These are phyloP conservation scores for Garra rufa DNA, from an alignment of 2,113 vertebrate genomes.

Conservation along the genomic window DNA sequence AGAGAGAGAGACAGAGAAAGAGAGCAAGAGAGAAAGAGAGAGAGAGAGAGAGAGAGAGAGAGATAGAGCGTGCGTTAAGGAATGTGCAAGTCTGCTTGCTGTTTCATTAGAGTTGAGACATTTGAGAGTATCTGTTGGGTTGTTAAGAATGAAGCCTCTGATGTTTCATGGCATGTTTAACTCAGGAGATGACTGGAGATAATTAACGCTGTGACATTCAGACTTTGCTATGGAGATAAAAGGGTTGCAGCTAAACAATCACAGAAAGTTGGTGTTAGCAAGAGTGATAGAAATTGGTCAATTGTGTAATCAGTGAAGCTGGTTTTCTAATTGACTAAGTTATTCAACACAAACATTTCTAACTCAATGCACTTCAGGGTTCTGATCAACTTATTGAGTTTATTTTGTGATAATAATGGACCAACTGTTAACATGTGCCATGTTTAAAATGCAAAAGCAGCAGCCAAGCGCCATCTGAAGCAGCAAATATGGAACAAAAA, in stretches of 20 bases:
- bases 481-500: not conserved
- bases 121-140: constrained; percentile 42
- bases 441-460: not conserved
- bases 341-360: not conserved
- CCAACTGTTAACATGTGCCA: not conserved
- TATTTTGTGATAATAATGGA: not conserved
- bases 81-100: constrained; percentile 25
- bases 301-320: constrained; percentile 11
- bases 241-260: constrained; percentile 17
- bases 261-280: not conserved
- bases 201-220: constrained; percentile 27
- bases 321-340: constrained; percentile 1
- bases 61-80: not conserved
- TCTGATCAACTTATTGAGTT: not conserved
- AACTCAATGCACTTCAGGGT: not conserved
- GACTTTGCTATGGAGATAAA: constrained; percentile 30
- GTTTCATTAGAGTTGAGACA: constrained; percentile 39
- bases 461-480: not conserved
- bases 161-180: constrained; percentile 40
- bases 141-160: constrained; percentile 40
- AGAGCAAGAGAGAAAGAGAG: not conserved
- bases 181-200: constrained; percentile 37
- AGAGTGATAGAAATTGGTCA: not conserved
- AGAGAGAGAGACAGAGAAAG: not conserved
- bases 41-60: not conserved